Evolutionary conservation across 2,888 invertebrate genomes (phyloP).

Genomic region (Latrodectus elegans): DNA sequence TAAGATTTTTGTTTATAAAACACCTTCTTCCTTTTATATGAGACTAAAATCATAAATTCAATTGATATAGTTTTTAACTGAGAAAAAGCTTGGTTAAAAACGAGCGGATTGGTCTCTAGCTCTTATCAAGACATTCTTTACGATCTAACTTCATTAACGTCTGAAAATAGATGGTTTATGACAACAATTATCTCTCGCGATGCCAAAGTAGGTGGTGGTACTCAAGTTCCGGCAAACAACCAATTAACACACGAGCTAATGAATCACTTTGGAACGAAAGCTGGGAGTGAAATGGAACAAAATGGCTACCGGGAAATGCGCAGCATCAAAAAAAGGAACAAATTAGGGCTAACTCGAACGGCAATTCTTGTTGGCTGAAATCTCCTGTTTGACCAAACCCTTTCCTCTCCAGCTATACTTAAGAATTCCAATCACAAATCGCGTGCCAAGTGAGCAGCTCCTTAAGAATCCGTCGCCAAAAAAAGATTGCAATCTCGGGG

Average conservation of each 20-base stretch:
- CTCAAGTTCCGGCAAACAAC: constrained; percentile 45
- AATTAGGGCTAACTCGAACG: not conserved
- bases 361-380: constrained; percentile 15
- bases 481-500: constrained; percentile 21
- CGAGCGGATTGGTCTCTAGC: too few relatives aligned
- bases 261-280: constrained; percentile 7
- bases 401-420: not conserved
- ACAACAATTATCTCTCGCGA: constrained; percentile 24
- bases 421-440: constrained; percentile 18
- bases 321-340: constrained; percentile 2
- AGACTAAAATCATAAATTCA: too few relatives aligned
- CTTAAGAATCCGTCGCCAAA: not conserved
- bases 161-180: constrained; percentile 25
- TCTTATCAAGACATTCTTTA: not conserved
- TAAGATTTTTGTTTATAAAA: too few relatives aligned
- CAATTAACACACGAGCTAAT: constrained; percentile 35
- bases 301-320: constrained; percentile 34
- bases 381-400: constrained; percentile 30
- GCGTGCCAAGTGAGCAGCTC: constrained; percentile 20
- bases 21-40: too few relatives aligned
- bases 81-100: too few relatives aligned
- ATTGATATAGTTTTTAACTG: too few relatives aligned
- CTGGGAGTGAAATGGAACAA: not conserved
- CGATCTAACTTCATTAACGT: constrained; percentile 7
- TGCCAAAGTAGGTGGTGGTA: constrained; percentile 25